Evolutionary conservation across 2,113 vertebrate genomes (phyloP), one percentile per base, ranked within the genome.

Genomic region (Macaca fascicularis): DNA sequence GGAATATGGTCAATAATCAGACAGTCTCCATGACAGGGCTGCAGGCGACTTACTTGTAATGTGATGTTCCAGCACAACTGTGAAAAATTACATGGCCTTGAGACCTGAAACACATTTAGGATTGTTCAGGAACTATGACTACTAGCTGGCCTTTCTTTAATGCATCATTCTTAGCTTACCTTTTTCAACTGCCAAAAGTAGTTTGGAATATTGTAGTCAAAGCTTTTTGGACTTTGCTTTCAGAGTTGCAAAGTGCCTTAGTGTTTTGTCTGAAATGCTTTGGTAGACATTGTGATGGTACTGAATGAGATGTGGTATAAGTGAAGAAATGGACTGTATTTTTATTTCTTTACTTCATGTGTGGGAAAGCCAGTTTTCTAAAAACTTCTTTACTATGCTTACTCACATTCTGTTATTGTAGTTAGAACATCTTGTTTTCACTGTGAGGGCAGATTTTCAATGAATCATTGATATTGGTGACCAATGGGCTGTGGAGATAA

Each of bases 381-480:
- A 78, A 91, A 88, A 57, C 2, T 4, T 85, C 40, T 74, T 96
- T 25, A 74, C 8, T 69, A 75, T 72, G 57, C 48, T 87, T 90
- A 50, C 80, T 95, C 2, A 12, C 35, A 72, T 76, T 93, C 55
- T 95, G 43, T 83, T 35, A 82, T 67, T 89, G 7, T 30, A 83
- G 30, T 95, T 90, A 92, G 74, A 93, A n/a, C 43, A 67, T 88
- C 6, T 89, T 85, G 50, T 95, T 97, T 94, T 95, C 23, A 84
- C 35, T n/a, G 7, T 2, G 48, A 38, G 40, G 19, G 17, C 79
- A 12, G 27, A 67, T 86, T 89, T 89, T 79, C 50, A 92, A 48
- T 72, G 90, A 93, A 38, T 84, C n/a, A 13, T 40, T 74, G n/a
- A 17, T 75, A 10, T 30, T 84, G 57, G 27, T 38, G 78, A 74